Evolutionary conservation across 2,888 invertebrate species (phyloP), one percentile per base, ranked within the genome.

Genomic region (Andricus curvator): DNA sequence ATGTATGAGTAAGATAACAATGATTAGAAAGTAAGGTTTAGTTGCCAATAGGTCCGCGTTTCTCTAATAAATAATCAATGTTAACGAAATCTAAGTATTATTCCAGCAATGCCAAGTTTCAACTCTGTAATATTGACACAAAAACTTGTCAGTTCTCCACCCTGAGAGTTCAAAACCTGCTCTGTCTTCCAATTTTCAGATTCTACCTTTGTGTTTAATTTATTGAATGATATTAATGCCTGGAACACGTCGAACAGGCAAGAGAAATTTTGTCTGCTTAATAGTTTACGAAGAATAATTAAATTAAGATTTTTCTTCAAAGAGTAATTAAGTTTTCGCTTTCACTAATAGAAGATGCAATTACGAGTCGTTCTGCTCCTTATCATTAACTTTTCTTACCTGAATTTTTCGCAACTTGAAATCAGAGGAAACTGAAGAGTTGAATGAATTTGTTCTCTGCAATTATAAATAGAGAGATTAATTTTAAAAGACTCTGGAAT

Each of bases 61-160:
- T 80, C 84, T 66, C 79, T 82, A 85, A 85, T 86, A 87, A 86
- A 37, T 86, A 87, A 85, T 86, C 86, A 87, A 87, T 86, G 84
- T 86, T 84, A 83, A 85, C 83, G 84, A 85, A 86, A 85, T 84
- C 80, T 83, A 80, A 82, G 56, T 60, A 37, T 56, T 33, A 74
- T 56, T 74, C 74, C 74, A 74, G n/a, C 37, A 56, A 11, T n/a
- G 33, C 15, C 56, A 56, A 74, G 37, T 74, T 74, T 22, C 22
- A 74, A 60, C 74, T 74, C 15, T 5, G 56, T 74, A 33, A 56
- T 56, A 74, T 74, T 56, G 33, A 56, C 56, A 74, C 74, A 74
- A 51, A 29, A 56, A 56, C 74, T 56, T 56, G 22, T 56, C 51
- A 74, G 56, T 74, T 56, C 56, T 56, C 37, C 56, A 33, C n/a